Percentiles rank a stretch among this genome's conserved stretches.
These are phyloP conservation scores for Sicus ferrugineus DNA, from an alignment of 2,888 invertebrate species.

Conservation along the genomic window DNA sequence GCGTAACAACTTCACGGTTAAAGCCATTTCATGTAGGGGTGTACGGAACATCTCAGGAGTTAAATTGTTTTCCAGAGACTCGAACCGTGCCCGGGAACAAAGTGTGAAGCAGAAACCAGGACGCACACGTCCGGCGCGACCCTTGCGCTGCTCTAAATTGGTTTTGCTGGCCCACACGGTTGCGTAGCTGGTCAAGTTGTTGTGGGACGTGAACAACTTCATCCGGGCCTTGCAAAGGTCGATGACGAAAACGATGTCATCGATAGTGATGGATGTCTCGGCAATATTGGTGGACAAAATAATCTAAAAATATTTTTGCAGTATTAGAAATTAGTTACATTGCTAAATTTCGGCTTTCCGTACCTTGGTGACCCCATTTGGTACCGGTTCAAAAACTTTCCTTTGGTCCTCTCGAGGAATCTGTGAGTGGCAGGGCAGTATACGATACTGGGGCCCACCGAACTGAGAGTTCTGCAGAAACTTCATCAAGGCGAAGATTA, in stretches of 20 bases:
- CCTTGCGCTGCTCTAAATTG: conserved; percentile 87
- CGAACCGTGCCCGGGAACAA: conserved; percentile 79
- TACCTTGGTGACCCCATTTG: conserved; percentile 85
- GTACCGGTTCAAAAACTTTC: conserved; percentile 88
- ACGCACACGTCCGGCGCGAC: conserved; percentile 93
- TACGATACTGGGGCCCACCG: conserved; percentile 77
- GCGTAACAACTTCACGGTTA: conserved; percentile 85
- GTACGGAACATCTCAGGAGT: conserved; percentile 98
- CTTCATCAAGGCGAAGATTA: conserved; percentile 91
- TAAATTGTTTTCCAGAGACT: conserved; percentile 83
- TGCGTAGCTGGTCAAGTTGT: conserved; percentile 98
- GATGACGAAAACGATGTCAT: conserved; percentile 97
- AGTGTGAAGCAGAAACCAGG: conserved; percentile 94
- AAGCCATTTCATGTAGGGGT: conserved; percentile 91
- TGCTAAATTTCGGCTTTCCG: conserved; percentile 23
- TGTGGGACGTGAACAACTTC: conserved; percentile 97
- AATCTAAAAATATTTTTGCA: conserved; percentile 68
- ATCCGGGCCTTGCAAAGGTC: conserved; percentile 97
- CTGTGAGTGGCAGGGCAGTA: conserved; percentile 97
- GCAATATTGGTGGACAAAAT: conserved; percentile 98
- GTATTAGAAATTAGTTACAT: background rate
- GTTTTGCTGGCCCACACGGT: conserved; percentile 96
- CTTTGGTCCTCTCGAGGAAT: conserved; percentile 95
- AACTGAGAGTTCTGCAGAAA: conserved; percentile 78
- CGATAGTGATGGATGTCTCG: conserved; percentile 97